A percentile compares a stretch with the other conserved stretches of the same genome.
Conservation (phyloP, 2,797 vertebrate genomes). For the Eulemur coronatus region DNA sequence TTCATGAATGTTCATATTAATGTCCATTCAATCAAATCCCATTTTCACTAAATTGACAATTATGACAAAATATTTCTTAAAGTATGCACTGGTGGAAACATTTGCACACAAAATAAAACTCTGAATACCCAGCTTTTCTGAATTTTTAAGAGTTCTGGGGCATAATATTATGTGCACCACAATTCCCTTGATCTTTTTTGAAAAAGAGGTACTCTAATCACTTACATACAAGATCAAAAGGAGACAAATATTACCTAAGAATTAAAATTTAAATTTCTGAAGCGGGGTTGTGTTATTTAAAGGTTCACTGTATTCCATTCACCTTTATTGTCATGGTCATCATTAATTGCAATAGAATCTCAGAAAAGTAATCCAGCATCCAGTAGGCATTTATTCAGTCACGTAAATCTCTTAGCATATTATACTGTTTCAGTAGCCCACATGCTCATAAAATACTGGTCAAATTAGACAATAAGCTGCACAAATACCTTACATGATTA, state of each 20-base stretch:
- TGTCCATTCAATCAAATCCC: neutral
- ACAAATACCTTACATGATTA: neutral
- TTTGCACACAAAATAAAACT: neutral
- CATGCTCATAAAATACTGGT: neutral
- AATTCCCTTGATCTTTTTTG: neutral
- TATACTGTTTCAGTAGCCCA: neutral
- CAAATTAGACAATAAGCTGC: slow-evolving; percentile 27
- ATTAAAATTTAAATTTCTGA: slow-evolving; percentile 41
- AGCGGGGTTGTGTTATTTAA: neutral
- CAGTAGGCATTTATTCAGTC: neutral
- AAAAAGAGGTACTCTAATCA: neutral
- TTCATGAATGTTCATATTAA: neutral
- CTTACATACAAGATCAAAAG: neutral
- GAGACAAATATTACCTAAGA: neutral
- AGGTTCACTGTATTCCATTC: slow-evolving; percentile 1
- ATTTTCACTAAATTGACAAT: slow-evolving; percentile 12
- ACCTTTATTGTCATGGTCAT: neutral
- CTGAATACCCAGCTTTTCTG: neutral
- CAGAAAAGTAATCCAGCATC: slow-evolving; percentile 1
- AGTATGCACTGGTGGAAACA: neutral
- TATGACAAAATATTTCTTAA: neutral
- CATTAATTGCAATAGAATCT: neutral
- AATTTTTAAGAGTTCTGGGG: neutral
- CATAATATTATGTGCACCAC: neutral
- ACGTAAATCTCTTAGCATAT: neutral